A percentile compares a stretch with the other conserved stretches of the same genome.
These are phyloP conservation scores for Maniola hyperantus DNA, from an alignment of 2,888 invertebrate species.

Conservation along the genomic window DNA sequence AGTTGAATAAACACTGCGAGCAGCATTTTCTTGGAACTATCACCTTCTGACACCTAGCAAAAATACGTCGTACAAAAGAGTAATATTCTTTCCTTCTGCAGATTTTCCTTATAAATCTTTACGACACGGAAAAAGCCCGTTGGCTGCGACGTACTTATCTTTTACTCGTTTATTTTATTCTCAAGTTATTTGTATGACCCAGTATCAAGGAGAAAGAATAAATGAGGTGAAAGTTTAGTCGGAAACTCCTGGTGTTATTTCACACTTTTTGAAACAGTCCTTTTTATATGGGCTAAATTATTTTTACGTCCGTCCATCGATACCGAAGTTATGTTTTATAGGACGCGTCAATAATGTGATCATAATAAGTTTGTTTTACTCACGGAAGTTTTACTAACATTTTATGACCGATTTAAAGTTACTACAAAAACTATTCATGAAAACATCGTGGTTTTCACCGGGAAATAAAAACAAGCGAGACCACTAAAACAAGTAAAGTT, in stretches of 20 bases:
- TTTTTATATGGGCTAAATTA: slow-evolving; percentile 5
- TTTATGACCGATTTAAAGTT: not conserved
- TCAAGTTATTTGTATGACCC: slow-evolving; percentile 32
- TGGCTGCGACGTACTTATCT: slow-evolving; percentile 40
- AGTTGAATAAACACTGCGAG: not conserved
- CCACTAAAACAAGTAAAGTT: not conserved
- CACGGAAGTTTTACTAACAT: not conserved
- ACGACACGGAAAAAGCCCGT: slow-evolving; percentile 48
- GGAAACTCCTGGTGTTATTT: slow-evolving; percentile 3
- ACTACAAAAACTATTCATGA: not conserved
- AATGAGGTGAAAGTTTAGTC: slow-evolving; percentile 9
- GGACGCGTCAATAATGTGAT: not conserved
- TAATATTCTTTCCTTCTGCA: slow-evolving; percentile 58
- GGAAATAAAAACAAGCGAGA: not conserved
- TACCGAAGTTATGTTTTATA: not conserved
- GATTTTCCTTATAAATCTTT: slow-evolving; percentile 57
- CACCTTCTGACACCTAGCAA: slow-evolving; percentile 18
- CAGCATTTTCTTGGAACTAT: not conserved
- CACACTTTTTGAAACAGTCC: slow-evolving; percentile 7
- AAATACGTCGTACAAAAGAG: slow-evolving; percentile 50
- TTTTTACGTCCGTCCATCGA: not conserved
- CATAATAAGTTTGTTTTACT: not conserved
- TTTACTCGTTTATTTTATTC: slow-evolving; percentile 43
- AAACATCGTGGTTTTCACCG: not conserved
- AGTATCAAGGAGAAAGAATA: slow-evolving; percentile 22